These are phyloP conservation scores for Diaperis boleti DNA, from an alignment of 2,888 invertebrate genomes.

Conservation along the genomic window DNA sequence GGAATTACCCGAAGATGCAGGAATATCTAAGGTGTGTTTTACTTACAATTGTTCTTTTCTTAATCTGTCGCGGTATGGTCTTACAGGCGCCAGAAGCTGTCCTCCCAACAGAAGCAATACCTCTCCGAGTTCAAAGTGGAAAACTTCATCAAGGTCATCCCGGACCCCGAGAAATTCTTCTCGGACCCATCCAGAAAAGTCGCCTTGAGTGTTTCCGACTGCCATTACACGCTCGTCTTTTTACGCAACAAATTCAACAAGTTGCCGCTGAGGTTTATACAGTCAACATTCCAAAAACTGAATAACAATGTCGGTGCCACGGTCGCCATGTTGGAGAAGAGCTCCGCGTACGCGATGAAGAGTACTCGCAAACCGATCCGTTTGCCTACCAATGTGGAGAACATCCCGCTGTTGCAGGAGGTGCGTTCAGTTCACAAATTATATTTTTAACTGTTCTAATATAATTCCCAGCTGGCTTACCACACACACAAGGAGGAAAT, in stretches of 20 bases:
- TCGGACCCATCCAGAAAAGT: constrained; percentile 46
- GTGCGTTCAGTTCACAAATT: no score
- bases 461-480: constrained; percentile 55
- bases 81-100: constrained; percentile 56
- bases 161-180: constrained; percentile 62
- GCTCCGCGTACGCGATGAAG: not conserved
- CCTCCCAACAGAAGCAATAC: constrained; percentile 64
- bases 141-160: constrained; percentile 65
- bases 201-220: not conserved
- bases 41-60: no score
- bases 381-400: constrained; percentile 45
- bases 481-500: constrained; percentile 58
- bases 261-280: constrained; percentile 39
- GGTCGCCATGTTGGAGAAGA: not conserved
- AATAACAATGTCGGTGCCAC: constrained; percentile 10
- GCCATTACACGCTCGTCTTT: constrained; percentile 43
- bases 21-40: constrained; percentile 48
- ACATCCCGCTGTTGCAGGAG: constrained; percentile 62
- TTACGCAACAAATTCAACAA: constrained; percentile 48
- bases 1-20: constrained; percentile 56
- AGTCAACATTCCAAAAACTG: constrained; percentile 1
- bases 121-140: constrained; percentile 64
- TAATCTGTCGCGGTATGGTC: no score
- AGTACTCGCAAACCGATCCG: constrained; percentile 1
- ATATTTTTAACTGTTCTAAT: no score